Conservation (phyloP, 1,140 invertebrate genomes). For the Drosophila guanche region DNA sequence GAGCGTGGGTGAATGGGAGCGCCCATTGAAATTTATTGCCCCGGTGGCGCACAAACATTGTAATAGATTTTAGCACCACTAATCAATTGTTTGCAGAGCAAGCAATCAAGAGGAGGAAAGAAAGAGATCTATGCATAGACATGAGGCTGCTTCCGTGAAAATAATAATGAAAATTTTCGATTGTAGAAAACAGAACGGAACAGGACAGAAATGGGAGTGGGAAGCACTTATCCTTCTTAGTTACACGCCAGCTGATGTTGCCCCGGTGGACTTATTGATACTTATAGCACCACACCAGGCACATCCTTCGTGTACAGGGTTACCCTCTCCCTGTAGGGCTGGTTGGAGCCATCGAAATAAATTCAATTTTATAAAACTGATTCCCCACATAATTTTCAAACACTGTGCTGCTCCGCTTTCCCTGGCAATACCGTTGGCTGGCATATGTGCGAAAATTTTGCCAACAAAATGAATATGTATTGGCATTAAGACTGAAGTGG, state of each 20-base stretch:
- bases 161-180: constrained; percentile 78
- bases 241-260: constrained; percentile 70
- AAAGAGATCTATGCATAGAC: constrained; percentile 23
- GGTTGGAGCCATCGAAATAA: constrained; percentile 73
- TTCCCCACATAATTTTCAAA: constrained; percentile 78
- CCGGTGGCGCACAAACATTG: constrained; percentile 65
- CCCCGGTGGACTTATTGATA: constrained; percentile 70
- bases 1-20: background rate
- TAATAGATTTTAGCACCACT: constrained; percentile 64
- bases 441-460: constrained; percentile 78
- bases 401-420: background rate
- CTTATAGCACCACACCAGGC: constrained; percentile 68
- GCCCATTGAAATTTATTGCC: constrained; percentile 71
- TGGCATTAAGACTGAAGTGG: constrained; percentile 78
- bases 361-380: constrained; percentile 81
- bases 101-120: background rate
- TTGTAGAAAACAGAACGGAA: constrained; percentile 28
- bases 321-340: constrained; percentile 43
- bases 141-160: constrained; percentile 42
- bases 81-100: constrained; percentile 62
- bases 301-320: constrained; percentile 50
- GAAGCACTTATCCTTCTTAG: constrained; percentile 77
- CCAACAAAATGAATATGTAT: constrained; percentile 79
- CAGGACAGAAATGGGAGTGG: constrained; percentile 2
- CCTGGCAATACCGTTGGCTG: constrained; percentile 4